phyloP scores from a whole-genome alignment of 2,797 vertebrate genomes.

The Tokudaia tokunoshimensis region DNA sequence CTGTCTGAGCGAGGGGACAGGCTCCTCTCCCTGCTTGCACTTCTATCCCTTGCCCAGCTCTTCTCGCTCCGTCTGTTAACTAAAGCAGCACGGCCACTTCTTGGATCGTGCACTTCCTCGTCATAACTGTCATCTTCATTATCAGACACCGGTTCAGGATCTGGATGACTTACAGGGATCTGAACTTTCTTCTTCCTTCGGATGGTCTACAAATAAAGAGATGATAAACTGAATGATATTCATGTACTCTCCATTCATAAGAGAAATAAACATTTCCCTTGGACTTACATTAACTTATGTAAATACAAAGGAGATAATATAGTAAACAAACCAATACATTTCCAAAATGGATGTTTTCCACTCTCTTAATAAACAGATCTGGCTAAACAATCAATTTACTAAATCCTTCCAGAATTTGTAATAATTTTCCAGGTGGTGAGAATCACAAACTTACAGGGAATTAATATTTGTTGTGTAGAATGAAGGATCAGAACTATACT shows the following conservation, averaged over 20 bases:
- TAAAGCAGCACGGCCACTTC: slow-evolving; percentile 90
- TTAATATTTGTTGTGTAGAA: not conserved
- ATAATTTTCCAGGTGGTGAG: not conserved
- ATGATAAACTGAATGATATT: not conserved
- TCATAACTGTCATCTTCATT: slow-evolving; percentile 98
- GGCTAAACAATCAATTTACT: not conserved
- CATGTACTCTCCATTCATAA: not conserved
- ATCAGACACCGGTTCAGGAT: slow-evolving; percentile 96
- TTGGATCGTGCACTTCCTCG: slow-evolving; percentile 95
- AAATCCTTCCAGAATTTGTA: slow-evolving; percentile 3
- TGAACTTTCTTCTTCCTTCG: slow-evolving; percentile 98
- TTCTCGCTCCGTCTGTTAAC: slow-evolving; percentile 91
- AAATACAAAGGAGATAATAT: not conserved
- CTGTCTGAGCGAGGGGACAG: slow-evolving; percentile 96
- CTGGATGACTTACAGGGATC: slow-evolving; percentile 94
- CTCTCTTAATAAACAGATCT: slow-evolving; percentile 2
- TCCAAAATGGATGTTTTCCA: not conserved
- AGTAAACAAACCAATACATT: not conserved
- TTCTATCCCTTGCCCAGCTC: slow-evolving; percentile 93
- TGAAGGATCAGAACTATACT: not conserved
- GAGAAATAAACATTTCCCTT: slow-evolving; percentile 2
- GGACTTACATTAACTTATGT: not conserved
- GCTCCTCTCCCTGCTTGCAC: slow-evolving; percentile 95
- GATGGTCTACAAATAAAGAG: slow-evolving; percentile 92
- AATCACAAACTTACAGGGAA: not conserved